Percentiles rank a stretch among this genome's conserved stretches.
Conservation (phyloP, 2,888 invertebrate genomes). For the Polymixis lichenea region DNA sequence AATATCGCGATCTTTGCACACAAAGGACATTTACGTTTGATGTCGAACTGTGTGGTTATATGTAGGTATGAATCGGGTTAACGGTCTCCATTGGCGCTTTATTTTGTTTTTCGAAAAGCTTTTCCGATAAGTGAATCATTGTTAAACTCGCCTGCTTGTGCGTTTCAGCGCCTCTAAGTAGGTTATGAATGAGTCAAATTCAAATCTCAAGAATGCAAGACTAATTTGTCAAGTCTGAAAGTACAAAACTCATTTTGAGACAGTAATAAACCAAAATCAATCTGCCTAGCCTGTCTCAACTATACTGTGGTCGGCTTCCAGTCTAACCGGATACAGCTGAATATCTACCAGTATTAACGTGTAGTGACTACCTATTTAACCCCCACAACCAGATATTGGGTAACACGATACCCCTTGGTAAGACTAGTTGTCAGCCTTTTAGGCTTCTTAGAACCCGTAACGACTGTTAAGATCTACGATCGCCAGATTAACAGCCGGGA, state of each 20-base stretch:
- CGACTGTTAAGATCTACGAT: too few species aligned
- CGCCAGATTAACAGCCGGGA: too few species aligned
- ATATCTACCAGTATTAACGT: too few species aligned
- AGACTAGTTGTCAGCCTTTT: too few species aligned
- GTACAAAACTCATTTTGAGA: background rate
- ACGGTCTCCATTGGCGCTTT: constrained; percentile 35
- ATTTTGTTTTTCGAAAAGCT: constrained; percentile 31
- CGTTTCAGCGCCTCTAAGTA: background rate
- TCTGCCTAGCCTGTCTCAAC: too few species aligned
- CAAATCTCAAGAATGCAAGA: background rate
- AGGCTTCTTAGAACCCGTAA: too few species aligned
- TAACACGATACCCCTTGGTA: too few species aligned
- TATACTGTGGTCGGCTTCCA: too few species aligned
- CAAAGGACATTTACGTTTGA: constrained; percentile 86
- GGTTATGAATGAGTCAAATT: background rate
- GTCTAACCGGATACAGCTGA: too few species aligned
- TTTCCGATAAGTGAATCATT: constrained; percentile 24
- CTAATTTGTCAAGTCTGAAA: background rate
- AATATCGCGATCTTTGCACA: constrained; percentile 80
- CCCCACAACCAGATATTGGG: too few species aligned
- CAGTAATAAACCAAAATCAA: background rate
- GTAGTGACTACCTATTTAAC: too few species aligned
- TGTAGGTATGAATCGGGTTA: constrained; percentile 57
- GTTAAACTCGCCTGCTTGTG: background rate
- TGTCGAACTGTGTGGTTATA: constrained; percentile 79